These are phyloP conservation scores for Cyclophora punctaria DNA, from an alignment of 2,888 invertebrate species.

Conservation along the genomic window DNA sequence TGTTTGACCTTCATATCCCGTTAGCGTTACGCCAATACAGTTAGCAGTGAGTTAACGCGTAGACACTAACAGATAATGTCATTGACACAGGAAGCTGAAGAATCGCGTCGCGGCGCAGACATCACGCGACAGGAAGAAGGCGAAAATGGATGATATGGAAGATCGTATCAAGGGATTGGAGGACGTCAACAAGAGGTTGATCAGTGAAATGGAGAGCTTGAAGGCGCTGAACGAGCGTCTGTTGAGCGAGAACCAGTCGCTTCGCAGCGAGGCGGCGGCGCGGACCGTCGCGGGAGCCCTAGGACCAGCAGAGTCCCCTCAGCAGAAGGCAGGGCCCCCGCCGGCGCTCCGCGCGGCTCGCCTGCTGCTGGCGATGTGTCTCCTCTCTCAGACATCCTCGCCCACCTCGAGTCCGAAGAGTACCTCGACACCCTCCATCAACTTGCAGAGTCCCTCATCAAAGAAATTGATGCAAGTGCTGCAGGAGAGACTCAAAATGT, in stretches of 20 bases:
- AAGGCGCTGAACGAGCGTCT: conserved; percentile 81
- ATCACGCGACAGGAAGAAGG: conserved; percentile 96
- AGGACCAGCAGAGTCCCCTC: conserved; percentile 93
- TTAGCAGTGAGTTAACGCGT: not conserved
- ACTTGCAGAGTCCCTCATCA: conserved; percentile 87
- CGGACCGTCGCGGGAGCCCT: conserved; percentile 81
- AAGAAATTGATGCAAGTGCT: conserved; percentile 84
- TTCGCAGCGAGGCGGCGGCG: conserved; percentile 75
- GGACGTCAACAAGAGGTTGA: conserved; percentile 77
- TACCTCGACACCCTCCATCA: conserved; percentile 84
- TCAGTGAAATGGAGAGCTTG: conserved; percentile 79
- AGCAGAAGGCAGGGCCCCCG: conserved; percentile 92
- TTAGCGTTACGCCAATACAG: conserved; percentile 7
- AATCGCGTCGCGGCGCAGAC: conserved; percentile 98
- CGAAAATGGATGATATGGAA: conserved; percentile 93
- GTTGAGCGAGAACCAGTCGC: conserved; percentile 76
- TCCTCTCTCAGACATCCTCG: conserved; percentile 90
- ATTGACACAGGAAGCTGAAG: conserved; percentile 86
- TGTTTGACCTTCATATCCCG: conserved; percentile 21
- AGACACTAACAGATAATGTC: conserved; percentile 5
- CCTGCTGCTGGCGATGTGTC: conserved; percentile 84
- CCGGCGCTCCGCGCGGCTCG: conserved; percentile 81
- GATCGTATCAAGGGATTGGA: conserved; percentile 77
- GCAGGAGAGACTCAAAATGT: conserved; percentile 79
- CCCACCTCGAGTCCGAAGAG: conserved; percentile 84